A percentile compares a stretch with the other conserved stretches of the same genome.
phyloP scores from a whole-genome alignment of 2,888 invertebrate genomes.

The Drosophila setosimentum region DNA sequence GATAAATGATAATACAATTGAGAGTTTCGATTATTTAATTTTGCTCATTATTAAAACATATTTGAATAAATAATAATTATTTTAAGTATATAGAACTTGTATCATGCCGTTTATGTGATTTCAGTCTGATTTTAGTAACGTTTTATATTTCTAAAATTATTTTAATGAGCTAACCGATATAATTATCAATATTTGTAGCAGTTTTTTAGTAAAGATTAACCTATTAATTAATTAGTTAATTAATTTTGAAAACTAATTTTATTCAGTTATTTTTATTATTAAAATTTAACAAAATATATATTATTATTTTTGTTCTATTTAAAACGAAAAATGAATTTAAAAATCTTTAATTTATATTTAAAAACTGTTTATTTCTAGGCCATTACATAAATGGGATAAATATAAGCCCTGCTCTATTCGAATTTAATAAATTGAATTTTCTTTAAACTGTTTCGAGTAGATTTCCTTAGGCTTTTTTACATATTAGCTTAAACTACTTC shows the following conservation, averaged over 20 bases:
- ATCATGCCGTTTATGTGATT: no score
- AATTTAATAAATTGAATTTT: background rate
- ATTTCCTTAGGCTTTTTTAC: background rate
- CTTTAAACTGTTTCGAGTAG: background rate
- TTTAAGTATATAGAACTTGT: background rate
- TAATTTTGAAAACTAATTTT: background rate
- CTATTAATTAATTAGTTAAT: background rate
- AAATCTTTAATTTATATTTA: background rate
- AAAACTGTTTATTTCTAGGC: background rate
- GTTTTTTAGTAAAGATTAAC: background rate
- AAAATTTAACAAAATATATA: background rate
- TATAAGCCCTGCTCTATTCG: background rate
- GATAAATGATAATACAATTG: background rate
- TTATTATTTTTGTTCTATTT: background rate
- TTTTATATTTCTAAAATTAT: no score
- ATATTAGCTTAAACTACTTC: background rate
- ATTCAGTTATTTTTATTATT: background rate
- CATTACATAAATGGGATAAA: background rate
- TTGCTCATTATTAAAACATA: background rate
- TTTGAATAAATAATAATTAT: background rate
- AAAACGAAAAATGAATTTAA: background rate
- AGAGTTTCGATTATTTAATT: background rate
- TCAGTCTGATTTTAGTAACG: background rate
- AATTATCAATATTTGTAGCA: background rate
- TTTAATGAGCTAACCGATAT: background rate